Conservation (phyloP, 2,797 vertebrate genomes). For the Pangasius krempfi region DNA sequence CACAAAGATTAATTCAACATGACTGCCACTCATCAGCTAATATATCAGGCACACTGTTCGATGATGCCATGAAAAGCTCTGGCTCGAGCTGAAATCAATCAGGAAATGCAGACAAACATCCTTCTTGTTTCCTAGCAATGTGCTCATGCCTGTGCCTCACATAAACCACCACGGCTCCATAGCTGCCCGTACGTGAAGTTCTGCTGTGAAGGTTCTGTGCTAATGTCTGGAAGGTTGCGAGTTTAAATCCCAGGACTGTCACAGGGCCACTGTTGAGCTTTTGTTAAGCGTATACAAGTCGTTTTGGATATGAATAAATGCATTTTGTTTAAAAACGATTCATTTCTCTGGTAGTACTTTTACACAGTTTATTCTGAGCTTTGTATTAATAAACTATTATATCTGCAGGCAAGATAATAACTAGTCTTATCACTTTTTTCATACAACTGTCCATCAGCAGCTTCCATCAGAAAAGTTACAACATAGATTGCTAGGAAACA, state of each 20-base stretch:
- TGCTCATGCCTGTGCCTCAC: background rate
- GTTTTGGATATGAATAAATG: background rate
- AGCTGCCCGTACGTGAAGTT: background rate
- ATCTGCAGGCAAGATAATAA: background rate
- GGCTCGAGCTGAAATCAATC: conserved; percentile 12
- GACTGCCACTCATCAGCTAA: conserved; percentile 58
- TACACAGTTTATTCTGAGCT: background rate
- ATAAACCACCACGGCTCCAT: background rate
- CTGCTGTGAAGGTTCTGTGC: background rate
- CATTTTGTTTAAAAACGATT: background rate
- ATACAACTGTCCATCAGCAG: conserved; percentile 8
- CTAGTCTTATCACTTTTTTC: background rate
- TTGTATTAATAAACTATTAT: background rate
- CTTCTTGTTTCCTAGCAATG: conserved; percentile 9
- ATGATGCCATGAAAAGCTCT: conserved; percentile 48
- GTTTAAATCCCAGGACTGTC: background rate
- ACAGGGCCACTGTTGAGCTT: background rate
- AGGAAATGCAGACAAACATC: conserved; percentile 25
- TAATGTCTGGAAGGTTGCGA: background rate
- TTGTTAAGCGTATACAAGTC: background rate
- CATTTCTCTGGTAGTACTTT: background rate
- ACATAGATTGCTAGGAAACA: conserved; percentile 28
- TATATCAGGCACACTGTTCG: conserved; percentile 32
- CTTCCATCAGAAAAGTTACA: conserved; percentile 1
- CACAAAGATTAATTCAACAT: conserved; percentile 44